Percentiles rank a stretch among this genome's conserved stretches.
Conservation (phyloP, 92 coral and sea anemone genomes). For the Chrysogorgia sp. region DNA sequence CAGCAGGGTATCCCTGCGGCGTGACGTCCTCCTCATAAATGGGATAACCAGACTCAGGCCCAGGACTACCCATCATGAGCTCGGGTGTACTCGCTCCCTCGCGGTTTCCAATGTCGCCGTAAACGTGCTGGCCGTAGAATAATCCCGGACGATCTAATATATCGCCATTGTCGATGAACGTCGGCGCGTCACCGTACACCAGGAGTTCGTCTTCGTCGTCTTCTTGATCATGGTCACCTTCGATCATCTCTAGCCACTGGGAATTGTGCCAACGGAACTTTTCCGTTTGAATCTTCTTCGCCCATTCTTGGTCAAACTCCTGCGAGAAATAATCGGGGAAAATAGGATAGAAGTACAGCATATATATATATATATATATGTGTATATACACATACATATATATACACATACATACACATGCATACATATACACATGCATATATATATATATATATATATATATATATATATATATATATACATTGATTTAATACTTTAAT, state of each 20-base stretch:
- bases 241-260: constrained; percentile 97
- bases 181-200: constrained; percentile 73
- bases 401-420: too few relatives aligned
- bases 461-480: too few relatives aligned
- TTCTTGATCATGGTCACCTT: constrained; percentile 74
- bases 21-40: constrained; percentile 25
- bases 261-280: constrained; percentile 99
- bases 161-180: constrained; percentile 86
- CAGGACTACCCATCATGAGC: constrained; percentile 78
- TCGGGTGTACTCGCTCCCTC: constrained; percentile 99
- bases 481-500: too few relatives aligned
- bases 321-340: constrained; percentile 9
- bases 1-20: background rate
- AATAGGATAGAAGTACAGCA: background rate
- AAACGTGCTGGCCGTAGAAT: constrained; percentile 98
- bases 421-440: background rate
- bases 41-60: constrained; percentile 40
- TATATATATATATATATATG: background rate
- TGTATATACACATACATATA: background rate
- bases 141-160: constrained; percentile 92
- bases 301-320: constrained; percentile 99
- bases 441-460: background rate
- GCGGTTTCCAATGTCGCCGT: constrained; percentile 94
- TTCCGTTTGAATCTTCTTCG: constrained; percentile 90
- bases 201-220: constrained; percentile 76